Evolutionary conservation across 2,888 invertebrate genomes (phyloP), one percentile per base, ranked within the genome.

Genomic region (Noctua pronuba): DNA sequence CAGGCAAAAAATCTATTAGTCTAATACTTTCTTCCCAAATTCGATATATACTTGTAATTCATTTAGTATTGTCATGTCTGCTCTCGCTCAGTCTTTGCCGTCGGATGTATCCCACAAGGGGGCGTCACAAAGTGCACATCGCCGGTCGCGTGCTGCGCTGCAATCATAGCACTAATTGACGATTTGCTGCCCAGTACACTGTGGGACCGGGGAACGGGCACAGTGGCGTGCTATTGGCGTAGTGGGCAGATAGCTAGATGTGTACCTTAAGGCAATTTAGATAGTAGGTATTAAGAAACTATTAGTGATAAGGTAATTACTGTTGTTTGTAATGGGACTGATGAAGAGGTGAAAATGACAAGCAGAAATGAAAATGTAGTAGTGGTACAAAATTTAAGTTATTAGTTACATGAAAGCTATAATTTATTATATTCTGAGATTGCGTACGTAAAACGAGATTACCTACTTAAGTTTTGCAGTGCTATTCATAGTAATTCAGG

Each of bases 101-200:
- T 65, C 31, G 71, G 44, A 79, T 86, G 84, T 83, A 86, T 84
- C 84, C 86, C 86, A 49, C 84, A 86, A 85, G 75, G 44, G 88
- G 90, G 88, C 82, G 89, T 85, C 87, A 90, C 89, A 88, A 93
- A 92, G 92, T 91, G 92, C 91, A 88, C 92, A 92, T 90, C 92
- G 92, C 86, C 84, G 89, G 86, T 83, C 93, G 90, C 93, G 93
- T 92, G 93, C 83, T 87, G 86, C 85, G 80, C 88, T 90, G 91
- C 92, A 92, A 92, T 92, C 92, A 91, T 91, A 92, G 87, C 90
- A 88, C 94, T 94, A 94, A 94, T 94, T 95, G 95, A 92, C 94
- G 92, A 93, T 91, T 93, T 93, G 92, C 91, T 90, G 90, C 86
- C 90, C 88, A 81, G 85, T 93, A 91, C 92, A 93, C 89, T 89